phyloP scores from a whole-genome alignment of 2,797 vertebrate genomes.

The Pipistrellus pipistrellus region DNA sequence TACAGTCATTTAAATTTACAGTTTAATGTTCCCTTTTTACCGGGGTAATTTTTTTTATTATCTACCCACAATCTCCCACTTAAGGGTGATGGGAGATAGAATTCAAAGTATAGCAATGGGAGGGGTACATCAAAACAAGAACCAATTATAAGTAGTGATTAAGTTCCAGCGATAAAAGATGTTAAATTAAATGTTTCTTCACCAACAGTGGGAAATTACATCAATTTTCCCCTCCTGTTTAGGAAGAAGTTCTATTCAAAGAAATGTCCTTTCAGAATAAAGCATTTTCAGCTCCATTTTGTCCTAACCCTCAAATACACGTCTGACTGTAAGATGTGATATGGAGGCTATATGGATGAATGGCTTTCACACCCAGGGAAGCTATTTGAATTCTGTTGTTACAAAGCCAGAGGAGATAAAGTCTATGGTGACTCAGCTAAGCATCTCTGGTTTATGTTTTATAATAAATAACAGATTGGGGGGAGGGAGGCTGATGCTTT shows the following conservation, averaged over 20 bases:
- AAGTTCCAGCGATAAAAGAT: slow-evolving; percentile 71
- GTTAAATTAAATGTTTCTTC: slow-evolving; percentile 73
- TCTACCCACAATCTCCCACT: slow-evolving; percentile 44
- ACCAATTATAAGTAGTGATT: slow-evolving; percentile 66
- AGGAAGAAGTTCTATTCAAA: slow-evolving; percentile 62
- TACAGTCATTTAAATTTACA: slow-evolving; percentile 58
- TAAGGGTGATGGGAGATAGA: not conserved
- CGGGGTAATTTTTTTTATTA: slow-evolving; percentile 62
- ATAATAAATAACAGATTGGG: slow-evolving; percentile 70
- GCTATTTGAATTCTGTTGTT: slow-evolving; percentile 80
- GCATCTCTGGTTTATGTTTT: slow-evolving; percentile 67
- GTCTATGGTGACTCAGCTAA: slow-evolving; percentile 76
- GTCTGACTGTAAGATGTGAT: slow-evolving; percentile 73
- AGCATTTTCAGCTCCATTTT: slow-evolving; percentile 71
- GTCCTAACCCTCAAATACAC: slow-evolving; percentile 38
- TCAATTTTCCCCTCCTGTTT: slow-evolving; percentile 60
- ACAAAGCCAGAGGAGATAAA: slow-evolving; percentile 80
- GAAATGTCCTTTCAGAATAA: slow-evolving; percentile 70
- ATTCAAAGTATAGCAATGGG: slow-evolving; percentile 55
- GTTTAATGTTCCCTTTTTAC: slow-evolving; percentile 65
- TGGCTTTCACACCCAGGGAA: slow-evolving; percentile 70
- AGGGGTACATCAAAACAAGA: slow-evolving; percentile 60
- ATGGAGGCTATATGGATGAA: slow-evolving; percentile 80
- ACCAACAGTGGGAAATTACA: slow-evolving; percentile 63
- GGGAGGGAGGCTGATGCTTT: slow-evolving; percentile 59